Evolutionary conservation across 1,140 invertebrate species (phyloP).

Genomic region (Pachypsylla venusta): DNA sequence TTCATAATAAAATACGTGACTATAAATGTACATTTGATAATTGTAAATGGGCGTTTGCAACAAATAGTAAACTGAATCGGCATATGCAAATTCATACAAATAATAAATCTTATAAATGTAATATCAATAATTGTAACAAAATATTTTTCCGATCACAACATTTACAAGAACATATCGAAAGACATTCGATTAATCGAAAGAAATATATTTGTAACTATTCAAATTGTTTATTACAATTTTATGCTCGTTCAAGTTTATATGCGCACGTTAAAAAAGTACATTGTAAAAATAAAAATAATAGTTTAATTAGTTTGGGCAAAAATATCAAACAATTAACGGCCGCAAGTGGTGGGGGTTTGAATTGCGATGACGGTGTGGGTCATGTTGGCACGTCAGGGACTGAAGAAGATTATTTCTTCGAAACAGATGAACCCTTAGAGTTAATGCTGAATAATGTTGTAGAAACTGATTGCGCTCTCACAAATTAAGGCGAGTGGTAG

Average conservation of each 20-base stretch:
- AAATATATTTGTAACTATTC: background rate
- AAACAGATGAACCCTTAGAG: too few relatives aligned
- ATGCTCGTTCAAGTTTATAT: background rate
- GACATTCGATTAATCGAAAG: background rate
- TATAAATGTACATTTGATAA: background rate
- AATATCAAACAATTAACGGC: too few relatives aligned
- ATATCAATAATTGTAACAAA: background rate
- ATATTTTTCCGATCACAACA: background rate
- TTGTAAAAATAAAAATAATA: background rate
- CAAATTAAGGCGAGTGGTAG: too few relatives aligned
- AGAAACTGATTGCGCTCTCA: too few relatives aligned
- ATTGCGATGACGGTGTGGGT: too few relatives aligned
- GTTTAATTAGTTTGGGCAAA: too few relatives aligned
- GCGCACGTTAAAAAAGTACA: slow-evolving; percentile 1
- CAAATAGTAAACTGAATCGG: background rate
- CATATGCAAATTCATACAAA: background rate
- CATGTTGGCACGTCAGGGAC: too few relatives aligned
- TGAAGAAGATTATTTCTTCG: too few relatives aligned
- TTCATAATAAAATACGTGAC: background rate
- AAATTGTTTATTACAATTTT: background rate
- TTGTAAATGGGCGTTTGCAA: background rate
- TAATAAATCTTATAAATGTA: background rate
- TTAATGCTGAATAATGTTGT: too few relatives aligned
- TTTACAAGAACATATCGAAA: background rate
- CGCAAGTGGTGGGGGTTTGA: too few relatives aligned